Conservation (phyloP, 2,797 vertebrate genomes). For the Enteromius fasciolatus region DNA sequence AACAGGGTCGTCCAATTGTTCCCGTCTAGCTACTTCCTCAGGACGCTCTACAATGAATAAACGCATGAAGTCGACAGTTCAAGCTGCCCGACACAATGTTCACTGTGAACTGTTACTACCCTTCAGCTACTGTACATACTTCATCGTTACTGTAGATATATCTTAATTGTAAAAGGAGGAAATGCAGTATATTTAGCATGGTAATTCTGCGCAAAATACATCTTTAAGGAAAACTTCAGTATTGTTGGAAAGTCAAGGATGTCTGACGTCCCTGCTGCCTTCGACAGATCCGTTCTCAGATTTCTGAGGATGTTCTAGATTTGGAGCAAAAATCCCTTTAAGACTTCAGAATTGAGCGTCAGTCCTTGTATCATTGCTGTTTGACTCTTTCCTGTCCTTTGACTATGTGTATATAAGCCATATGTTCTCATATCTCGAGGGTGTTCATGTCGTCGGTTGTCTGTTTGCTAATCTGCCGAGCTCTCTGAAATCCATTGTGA, state of each 20-base stretch:
- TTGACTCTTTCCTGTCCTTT: constrained; percentile 54
- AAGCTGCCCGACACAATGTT: constrained; percentile 18
- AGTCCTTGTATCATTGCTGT: constrained; percentile 38
- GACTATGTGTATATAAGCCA: constrained; percentile 75
- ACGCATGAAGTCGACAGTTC: background rate
- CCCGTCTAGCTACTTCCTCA: constrained; percentile 25
- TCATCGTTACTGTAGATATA: background rate
- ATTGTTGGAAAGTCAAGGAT: background rate
- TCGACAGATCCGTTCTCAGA: background rate
- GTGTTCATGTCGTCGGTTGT: constrained; percentile 64
- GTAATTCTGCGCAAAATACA: background rate
- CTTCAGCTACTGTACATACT: constrained; percentile 11
- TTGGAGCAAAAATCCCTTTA: constrained; percentile 76
- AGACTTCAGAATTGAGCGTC: constrained; percentile 55
- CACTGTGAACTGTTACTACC: constrained; percentile 18
- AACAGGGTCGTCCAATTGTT: constrained; percentile 11
- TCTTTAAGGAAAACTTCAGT: constrained; percentile 1
- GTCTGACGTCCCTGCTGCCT: constrained; percentile 25
- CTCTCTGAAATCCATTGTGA: constrained; percentile 65
- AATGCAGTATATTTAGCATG: background rate
- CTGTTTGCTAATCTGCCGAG: constrained; percentile 69
- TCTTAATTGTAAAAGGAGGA: background rate
- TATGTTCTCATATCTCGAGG: constrained; percentile 69
- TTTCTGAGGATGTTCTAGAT: constrained; percentile 20
- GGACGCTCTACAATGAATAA: background rate